Evolutionary conservation across 2,113 vertebrate species (phyloP), one percentile per base, ranked within the genome.

Genomic region (Oreocharis arfaki): DNA sequence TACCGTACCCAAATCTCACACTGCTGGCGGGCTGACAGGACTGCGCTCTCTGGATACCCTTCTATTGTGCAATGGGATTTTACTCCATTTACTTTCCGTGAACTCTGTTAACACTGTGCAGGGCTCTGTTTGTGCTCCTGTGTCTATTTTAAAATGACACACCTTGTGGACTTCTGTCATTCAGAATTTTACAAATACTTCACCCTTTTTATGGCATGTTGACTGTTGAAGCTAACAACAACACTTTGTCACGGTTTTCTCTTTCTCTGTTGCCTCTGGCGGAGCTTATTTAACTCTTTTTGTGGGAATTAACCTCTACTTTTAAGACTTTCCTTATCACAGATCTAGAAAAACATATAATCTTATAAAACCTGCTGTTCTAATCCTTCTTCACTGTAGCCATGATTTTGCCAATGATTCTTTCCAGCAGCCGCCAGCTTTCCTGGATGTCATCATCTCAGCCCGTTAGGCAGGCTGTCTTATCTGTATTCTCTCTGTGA

Each of bases 121-220:
- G 93, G 63, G 47, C 42, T 93, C 79, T 93, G 86, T 93, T 93
- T 94, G 84, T 6, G 3, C 86, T 96, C 78, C 80, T 22, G 69
- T 69, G 77, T 78, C 95, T 96, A 65, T 96, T 97, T 97, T 96
- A 94, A 96, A 97, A 96, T 80, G 88, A 68, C 89, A 97, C 73
- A 88, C 93, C 90, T 96, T 91, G 59, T 84, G 92, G 96, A 95
- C 55, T 69, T 84, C 79, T 95, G 69, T 93, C 60, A 93, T 82
- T 94, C 83, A 96, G 71, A 96, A 97, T 96, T 93, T 96, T 97
- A 93, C 87, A 90, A 90, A 97, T 95, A 86, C 49, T 96, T 97
- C 80, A 77, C 89, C 76, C 46, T 92, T 84, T 87, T 87, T 70
- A 91, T 91, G 88, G 55, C 82, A 93, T 65, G 41, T 88, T 88